Evolutionary conservation across 2,888 invertebrate genomes (phyloP).

Genomic region (Busseola fusca): DNA sequence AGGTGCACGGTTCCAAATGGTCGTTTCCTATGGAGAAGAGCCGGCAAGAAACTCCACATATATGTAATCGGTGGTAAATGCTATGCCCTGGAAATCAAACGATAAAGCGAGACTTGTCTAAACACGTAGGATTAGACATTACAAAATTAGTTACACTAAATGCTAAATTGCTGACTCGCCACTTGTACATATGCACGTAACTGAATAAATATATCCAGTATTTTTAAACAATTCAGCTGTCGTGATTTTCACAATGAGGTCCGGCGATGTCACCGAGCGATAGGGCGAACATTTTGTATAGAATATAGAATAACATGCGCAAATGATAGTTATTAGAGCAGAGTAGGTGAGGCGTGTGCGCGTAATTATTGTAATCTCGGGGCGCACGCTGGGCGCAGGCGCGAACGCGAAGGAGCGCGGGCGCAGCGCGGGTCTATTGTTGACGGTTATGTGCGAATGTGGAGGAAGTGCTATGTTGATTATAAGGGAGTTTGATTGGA

Average conservation of each 20-base stretch:
- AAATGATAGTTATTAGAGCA: slow-evolving; percentile 87
- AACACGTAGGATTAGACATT: not conserved
- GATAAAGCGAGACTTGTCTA: not conserved
- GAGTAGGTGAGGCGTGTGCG: slow-evolving; percentile 80
- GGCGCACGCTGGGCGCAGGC: slow-evolving; percentile 67
- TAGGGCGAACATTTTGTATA: slow-evolving; percentile 81
- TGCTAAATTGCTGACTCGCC: slow-evolving; percentile 5
- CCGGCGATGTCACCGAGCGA: slow-evolving; percentile 76
- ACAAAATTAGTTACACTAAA: not conserved
- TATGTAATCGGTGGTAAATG: too few relatives aligned
- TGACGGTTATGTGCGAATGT: slow-evolving; percentile 40
- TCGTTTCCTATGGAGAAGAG: too few relatives aligned
- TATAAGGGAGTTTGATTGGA: slow-evolving; percentile 28
- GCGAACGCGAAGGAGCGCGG: slow-evolving; percentile 55
- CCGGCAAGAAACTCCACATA: too few relatives aligned
- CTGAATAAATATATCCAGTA: slow-evolving; percentile 48
- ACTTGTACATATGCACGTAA: slow-evolving; percentile 31
- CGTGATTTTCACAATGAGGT: slow-evolving; percentile 55
- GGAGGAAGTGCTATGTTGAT: slow-evolving; percentile 40
- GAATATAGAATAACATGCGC: slow-evolving; percentile 86
- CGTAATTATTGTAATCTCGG: slow-evolving; percentile 87
- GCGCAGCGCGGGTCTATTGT: slow-evolving; percentile 62
- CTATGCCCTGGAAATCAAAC: not conserved
- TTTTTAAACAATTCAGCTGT: slow-evolving; percentile 48
- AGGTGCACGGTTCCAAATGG: too few relatives aligned